Evolutionary conservation across 2,888 invertebrate genomes (phyloP), one percentile per base, ranked within the genome.

Genomic region (Agrotis clavis): DNA sequence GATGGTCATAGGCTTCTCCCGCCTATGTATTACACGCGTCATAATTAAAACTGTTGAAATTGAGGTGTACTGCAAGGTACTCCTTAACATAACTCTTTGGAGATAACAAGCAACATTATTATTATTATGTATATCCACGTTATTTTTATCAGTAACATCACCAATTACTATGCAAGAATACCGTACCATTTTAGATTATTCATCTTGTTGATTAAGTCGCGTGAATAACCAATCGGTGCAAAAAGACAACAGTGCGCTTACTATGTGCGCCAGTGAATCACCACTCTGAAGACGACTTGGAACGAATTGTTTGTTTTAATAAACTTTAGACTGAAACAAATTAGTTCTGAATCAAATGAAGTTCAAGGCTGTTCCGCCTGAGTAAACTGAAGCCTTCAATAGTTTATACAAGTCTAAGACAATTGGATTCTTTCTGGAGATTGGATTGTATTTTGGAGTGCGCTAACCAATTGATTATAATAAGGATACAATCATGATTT

Each of bases 261-360:
- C 66, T 69, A 51, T 77, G 51, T 51, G 19, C 51, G 53, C 16
- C 56, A 78, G 69, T 80, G 80, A 80, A 61, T 80, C 82, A 80
- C 66, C 19, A 53, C 56, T 54, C 51, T 18, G 14, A 45, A 68
- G 67, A 68, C 41, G 72, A 21, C 54, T 69, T 54, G 41, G 50
- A 60, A 57, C 60, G 56, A 77, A 67, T 71, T 50, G 51, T 70
- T 25, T 77, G 61, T 73, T 65, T 65, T 21, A 59, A 63, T 73
- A 63, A 60, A 67, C 60, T 66, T 81, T 60, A 45, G 53, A 21
- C 56, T 66, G 66, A 57, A 73, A 50, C 51, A n/a, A 72, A 82
- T 77, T 67, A 53, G 63, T 45, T 66, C 48, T 61, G 14, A 50
- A 67, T 67, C 6, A 53, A 77, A 54, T 71, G 45, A 61, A 71